Conservation (phyloP, 2,888 invertebrate species). For the Alloscopus bannaensis region DNA sequence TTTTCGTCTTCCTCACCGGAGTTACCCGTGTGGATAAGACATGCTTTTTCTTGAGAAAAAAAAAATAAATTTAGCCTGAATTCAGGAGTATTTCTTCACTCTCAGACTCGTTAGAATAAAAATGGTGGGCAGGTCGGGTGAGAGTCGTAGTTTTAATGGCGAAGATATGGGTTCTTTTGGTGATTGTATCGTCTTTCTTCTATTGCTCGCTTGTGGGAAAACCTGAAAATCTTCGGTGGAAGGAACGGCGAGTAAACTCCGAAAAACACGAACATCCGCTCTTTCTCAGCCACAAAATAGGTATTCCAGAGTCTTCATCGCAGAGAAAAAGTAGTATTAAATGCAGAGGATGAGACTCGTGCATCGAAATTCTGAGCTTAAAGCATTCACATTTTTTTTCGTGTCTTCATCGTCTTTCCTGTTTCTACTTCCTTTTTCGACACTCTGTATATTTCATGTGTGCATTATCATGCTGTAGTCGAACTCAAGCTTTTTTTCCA, state of each 20-base stretch:
- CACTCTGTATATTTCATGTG: slow-evolving; percentile 1
- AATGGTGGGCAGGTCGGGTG: slow-evolving; percentile 41
- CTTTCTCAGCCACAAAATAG: neutral
- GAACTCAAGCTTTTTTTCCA: too few species aligned
- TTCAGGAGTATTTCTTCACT: slow-evolving; percentile 34
- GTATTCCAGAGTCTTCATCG: too few species aligned
- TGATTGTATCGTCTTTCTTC: neutral
- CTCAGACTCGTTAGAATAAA: slow-evolving; percentile 33
- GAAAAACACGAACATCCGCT: slow-evolving; percentile 16
- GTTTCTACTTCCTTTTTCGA: too few species aligned
- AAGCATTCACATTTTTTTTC: too few species aligned
- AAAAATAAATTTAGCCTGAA: slow-evolving; percentile 57
- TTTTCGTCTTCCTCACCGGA: slow-evolving; percentile 27
- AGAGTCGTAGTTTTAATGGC: slow-evolving; percentile 1
- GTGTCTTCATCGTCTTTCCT: too few species aligned
- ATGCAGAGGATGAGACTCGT: too few species aligned
- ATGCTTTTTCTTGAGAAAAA: slow-evolving; percentile 31
- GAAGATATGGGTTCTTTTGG: slow-evolving; percentile 18
- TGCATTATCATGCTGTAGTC: slow-evolving; percentile 12
- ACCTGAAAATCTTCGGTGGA: neutral
- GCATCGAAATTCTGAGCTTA: too few species aligned
- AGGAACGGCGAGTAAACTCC: slow-evolving; percentile 26
- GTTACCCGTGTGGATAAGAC: slow-evolving; percentile 20
- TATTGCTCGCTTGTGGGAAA: neutral
- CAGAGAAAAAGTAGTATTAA: too few species aligned